Conservation (phyloP, 2,113 vertebrate species). For the Paralichthys olivaceus region DNA sequence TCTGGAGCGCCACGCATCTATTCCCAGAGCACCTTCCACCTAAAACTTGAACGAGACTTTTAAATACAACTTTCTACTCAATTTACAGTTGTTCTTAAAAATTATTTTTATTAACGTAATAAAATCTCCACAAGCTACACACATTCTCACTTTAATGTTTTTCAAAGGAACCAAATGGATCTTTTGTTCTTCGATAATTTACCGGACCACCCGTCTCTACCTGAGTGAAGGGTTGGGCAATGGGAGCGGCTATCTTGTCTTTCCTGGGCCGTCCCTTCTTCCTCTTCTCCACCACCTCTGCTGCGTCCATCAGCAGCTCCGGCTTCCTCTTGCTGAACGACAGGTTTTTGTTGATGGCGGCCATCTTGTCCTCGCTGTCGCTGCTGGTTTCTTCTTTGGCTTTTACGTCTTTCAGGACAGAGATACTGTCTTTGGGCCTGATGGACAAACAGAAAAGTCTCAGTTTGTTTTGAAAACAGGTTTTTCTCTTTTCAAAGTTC, state of each 20-base stretch:
- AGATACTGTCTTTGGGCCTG: constrained; percentile 87
- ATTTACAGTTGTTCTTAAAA: too few relatives aligned
- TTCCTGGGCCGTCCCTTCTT: constrained; percentile 96
- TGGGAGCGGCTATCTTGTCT: constrained; percentile 88
- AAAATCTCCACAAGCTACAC: too few relatives aligned
- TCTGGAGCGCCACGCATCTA: not conserved
- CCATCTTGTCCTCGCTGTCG: constrained; percentile 95
- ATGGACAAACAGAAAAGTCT: fast-evolving
- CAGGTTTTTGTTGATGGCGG: constrained; percentile 86
- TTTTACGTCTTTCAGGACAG: constrained; percentile 85
- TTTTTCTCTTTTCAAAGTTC: too few relatives aligned
- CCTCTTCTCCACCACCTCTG: constrained; percentile 91
- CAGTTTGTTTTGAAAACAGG: not conserved
- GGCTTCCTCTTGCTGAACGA: constrained; percentile 89
- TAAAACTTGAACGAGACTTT: too few relatives aligned
- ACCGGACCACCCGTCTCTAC: constrained; percentile 52
- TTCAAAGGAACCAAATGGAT: too few relatives aligned
- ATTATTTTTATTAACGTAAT: too few relatives aligned
- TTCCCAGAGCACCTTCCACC: too few relatives aligned
- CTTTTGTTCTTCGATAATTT: too few relatives aligned
- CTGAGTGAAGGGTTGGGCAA: constrained; percentile 87
- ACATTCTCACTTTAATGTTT: too few relatives aligned
- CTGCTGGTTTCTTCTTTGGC: constrained; percentile 94
- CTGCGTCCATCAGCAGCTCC: constrained; percentile 86
- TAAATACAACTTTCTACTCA: too few relatives aligned